These are phyloP conservation scores for Petrolisthes cinctipes DNA, from an alignment of 2,888 invertebrate genomes.

Conservation along the genomic window DNA sequence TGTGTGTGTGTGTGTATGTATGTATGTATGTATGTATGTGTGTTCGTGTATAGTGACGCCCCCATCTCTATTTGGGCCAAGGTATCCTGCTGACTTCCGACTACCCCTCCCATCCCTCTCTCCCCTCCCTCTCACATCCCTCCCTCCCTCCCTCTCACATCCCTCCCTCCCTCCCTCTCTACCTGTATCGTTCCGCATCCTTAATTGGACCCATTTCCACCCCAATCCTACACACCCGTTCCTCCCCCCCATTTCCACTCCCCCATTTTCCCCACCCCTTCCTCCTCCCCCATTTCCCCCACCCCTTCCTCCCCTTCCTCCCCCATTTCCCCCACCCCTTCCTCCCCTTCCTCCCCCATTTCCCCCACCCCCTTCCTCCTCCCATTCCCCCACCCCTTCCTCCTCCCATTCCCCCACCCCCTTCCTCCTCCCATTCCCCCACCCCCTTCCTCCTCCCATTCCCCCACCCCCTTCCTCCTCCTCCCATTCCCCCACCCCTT, in stretches of 20 bases:
- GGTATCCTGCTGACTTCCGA: too few species aligned
- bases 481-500: neutral
- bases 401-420: neutral
- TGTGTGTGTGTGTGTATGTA: neutral
- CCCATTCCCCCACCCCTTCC: neutral
- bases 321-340: neutral
- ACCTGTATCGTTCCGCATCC: too few species aligned
- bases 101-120: too few species aligned
- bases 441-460: neutral
- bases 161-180: too few species aligned
- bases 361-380: neutral
- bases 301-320: neutral
- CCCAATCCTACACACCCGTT: too few species aligned
- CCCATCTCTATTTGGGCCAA: too few species aligned
- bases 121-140: too few species aligned
- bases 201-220: too few species aligned
- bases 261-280: too few species aligned
- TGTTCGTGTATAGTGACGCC: neutral
- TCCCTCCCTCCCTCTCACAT: too few species aligned
- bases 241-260: too few species aligned
- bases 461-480: neutral
- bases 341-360: neutral
- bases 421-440: neutral
- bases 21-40: conserved; percentile 11
- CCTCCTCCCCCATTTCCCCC: neutral